These are phyloP conservation scores for Rhadinocentrus ornatus DNA, from an alignment of 2,797 vertebrate genomes.

Conservation along the genomic window DNA sequence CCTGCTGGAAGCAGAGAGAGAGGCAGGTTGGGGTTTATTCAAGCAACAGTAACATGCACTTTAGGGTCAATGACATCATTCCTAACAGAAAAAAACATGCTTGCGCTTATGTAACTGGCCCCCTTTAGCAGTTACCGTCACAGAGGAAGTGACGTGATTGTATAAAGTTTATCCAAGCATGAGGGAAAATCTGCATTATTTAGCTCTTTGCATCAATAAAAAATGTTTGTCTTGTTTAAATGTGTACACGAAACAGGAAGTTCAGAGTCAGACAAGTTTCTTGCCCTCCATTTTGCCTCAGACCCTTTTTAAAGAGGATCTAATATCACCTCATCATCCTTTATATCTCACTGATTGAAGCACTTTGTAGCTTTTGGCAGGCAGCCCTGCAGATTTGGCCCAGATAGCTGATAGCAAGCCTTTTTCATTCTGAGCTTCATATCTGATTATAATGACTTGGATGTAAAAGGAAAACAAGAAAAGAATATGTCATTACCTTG, in stretches of 20 bases:
- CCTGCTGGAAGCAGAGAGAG: conserved; percentile 28
- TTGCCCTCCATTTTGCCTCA: conserved; percentile 1
- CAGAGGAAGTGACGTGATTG: conserved; percentile 53
- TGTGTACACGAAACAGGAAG: conserved; percentile 20
- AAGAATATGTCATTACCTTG: neutral
- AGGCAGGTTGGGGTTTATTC: conserved; percentile 38
- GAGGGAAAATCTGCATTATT: conserved; percentile 73
- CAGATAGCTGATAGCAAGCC: conserved; percentile 12
- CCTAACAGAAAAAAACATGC: conserved; percentile 16
- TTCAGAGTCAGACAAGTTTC: neutral
- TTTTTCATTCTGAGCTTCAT: conserved; percentile 8
- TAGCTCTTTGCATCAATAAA: conserved; percentile 62
- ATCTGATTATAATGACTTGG: conserved; percentile 7
- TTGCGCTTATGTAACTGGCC: conserved; percentile 71
- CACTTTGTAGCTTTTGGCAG: conserved; percentile 38
- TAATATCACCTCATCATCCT: neutral
- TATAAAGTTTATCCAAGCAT: conserved; percentile 58
- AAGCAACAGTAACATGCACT: conserved; percentile 35
- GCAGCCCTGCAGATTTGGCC: conserved; percentile 23
- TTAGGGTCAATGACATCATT: conserved; percentile 67
- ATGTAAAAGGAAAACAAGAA: conserved; percentile 9
- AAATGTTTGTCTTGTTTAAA: conserved; percentile 44
- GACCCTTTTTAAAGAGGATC: conserved; percentile 8
- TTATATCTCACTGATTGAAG: conserved; percentile 24
- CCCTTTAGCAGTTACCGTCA: conserved; percentile 47